phyloP scores from a whole-genome alignment of 37 sponge, comb jelly and placozoan species.

The Cliona cf. orientalis region DNA sequence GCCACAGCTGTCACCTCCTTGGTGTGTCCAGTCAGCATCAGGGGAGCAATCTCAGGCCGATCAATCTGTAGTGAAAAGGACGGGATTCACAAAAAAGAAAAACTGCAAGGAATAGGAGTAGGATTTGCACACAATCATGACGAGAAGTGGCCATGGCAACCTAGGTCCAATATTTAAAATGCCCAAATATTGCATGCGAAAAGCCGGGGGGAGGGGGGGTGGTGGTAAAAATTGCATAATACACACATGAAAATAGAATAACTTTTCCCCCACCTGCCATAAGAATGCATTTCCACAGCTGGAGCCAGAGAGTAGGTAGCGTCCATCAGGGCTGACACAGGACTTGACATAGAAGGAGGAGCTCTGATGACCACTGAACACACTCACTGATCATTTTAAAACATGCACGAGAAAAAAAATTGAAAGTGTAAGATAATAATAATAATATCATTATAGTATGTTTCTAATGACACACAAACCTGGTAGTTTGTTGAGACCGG shows the following conservation, averaged over 20 bases:
- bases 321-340: conserved; percentile 61
- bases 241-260: background rate
- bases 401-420: background rate
- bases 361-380: conserved; percentile 60
- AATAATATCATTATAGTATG: background rate
- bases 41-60: conserved; percentile 33
- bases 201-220: too few species aligned
- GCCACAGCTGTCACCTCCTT: conserved; percentile 82
- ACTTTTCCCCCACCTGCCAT: conserved; percentile 54
- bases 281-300: conserved; percentile 58
- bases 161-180: too few species aligned
- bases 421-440: background rate
- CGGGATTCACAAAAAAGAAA: too few species aligned
- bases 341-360: conserved; percentile 74
- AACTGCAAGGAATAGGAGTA: background rate
- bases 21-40: conserved; percentile 41
- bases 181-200: too few species aligned
- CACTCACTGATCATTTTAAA: conserved; percentile 2
- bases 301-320: conserved; percentile 75
- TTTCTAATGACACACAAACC: conserved; percentile 10
- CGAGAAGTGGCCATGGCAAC: background rate
- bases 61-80: conserved; percentile 11
- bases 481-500: conserved; percentile 13
- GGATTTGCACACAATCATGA: background rate
- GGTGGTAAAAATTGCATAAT: background rate